Evolutionary conservation across 1,140 invertebrate genomes (phyloP), one percentile per base, ranked within the genome.

Genomic region (Lutraria rhynchaena): DNA sequence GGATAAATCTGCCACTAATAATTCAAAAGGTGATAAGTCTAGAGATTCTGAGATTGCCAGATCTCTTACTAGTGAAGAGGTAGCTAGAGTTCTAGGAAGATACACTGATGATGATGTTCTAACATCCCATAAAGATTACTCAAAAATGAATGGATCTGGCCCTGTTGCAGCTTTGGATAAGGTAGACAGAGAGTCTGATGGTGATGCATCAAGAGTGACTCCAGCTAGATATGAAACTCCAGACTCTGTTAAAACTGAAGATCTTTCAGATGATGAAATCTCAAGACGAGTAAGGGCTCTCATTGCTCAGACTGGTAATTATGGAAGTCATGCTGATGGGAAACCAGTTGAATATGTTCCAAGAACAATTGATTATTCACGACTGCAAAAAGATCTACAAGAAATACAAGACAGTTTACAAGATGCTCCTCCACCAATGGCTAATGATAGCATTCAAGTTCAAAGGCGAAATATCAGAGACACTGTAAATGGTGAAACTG

Each of bases 401-500:
- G 88, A 90, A 51, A 90, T 90, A 51, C 88, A 90, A 69, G 87
- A 88, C 46, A 88, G 84, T 76, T 75, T 89, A 15, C 73, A 85
- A 27, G 61, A 82, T 76, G 76, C 82, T 1, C 75, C 75, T 24
- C 15, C 31, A 81, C 49, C 80, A 24, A 29, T 17, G 44, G 49
- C 61, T 27, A 71, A 78, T 60, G 71, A 76, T 11, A 77, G 75
- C 49, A 53, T 73, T n/a, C 19, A 51, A 24, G 60, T 60, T 29
- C 63, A 82, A 7, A 41, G 49, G 17, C 49, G 35, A 29, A 55
- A 49, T 53, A 41, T 41, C 19, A 77, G 49, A 15, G 65, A 57
- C 29, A 61, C 33, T 22, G 73, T 53, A 41, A 58, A 24, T 60
- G 78, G 60, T 35, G 76, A 76, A 9, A 55, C 60, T 31, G 19